A percentile compares a stretch with the other conserved stretches of the same genome.
Evolutionary conservation across 2,113 vertebrate genomes (phyloP).

Genomic region (Oplegnathus fasciatus): DNA sequence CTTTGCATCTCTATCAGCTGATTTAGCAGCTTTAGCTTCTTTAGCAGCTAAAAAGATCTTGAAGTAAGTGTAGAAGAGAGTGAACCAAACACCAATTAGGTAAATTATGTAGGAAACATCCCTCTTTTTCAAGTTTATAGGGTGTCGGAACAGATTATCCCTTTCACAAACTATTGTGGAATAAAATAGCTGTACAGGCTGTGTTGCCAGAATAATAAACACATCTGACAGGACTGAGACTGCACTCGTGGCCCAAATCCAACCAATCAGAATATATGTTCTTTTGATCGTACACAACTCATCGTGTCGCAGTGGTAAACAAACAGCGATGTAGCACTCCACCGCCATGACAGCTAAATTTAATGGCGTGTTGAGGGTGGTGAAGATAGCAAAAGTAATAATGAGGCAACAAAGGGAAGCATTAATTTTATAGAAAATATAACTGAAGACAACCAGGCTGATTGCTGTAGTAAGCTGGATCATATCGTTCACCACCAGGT

Average conservation of each 20-base stretch:
- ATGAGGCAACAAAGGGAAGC: conserved; percentile 44
- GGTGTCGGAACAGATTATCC: conserved; percentile 55
- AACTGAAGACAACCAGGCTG: conserved; percentile 66
- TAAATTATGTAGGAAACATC: conserved; percentile 45
- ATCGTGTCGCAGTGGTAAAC: conserved; percentile 67
- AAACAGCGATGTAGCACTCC: conserved; percentile 78
- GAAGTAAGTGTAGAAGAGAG: conserved; percentile 65
- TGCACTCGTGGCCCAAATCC: conserved; percentile 68
- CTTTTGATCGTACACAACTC: conserved; percentile 68
- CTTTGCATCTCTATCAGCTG: conserved; percentile 30
- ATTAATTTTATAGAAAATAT: conserved; percentile 57
- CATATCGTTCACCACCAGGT: conserved; percentile 81
- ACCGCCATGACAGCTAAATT: conserved; percentile 70
- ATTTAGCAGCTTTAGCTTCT: conserved; percentile 37
- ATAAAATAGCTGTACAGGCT: conserved; percentile 47
- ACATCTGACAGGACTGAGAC: conserved; percentile 63
- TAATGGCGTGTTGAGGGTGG: conserved; percentile 68
- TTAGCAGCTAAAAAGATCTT: conserved; percentile 65
- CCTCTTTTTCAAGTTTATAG: conserved; percentile 54
- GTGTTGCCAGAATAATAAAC: conserved; percentile 59
- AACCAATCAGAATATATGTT: conserved; percentile 64
- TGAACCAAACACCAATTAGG: conserved; percentile 65
- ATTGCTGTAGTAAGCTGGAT: conserved; percentile 59
- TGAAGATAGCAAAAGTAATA: conserved; percentile 32
- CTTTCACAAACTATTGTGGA: conserved; percentile 52